Base-by-base conservation (phyloP, 2,888 invertebrate genomes). In the Ptilodon capucinus region DNA sequence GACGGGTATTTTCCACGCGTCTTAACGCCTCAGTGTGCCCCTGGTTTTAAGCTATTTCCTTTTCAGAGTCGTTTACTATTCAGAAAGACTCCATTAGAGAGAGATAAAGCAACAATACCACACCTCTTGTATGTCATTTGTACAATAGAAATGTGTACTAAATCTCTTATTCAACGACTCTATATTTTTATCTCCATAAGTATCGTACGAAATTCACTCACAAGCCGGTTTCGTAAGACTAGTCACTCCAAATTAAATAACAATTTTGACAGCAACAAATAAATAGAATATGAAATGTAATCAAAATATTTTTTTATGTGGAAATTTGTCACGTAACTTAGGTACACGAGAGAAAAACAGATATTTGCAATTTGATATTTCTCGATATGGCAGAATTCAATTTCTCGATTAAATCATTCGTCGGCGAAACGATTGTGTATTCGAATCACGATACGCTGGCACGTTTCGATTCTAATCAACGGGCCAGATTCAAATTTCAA, bases 391-490 rank as follows among this genome's bases (percentile, higher is more conserved):
- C 32, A 38, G 42, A 48, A 48, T 50, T 46, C 49, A 46, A 60
- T 53, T 47, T 60, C 50, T 57, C 57, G 57, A 67, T 66, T 60
- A 64, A 66, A 61, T 61, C 60, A 60, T 57, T 64, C 57, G 59
- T 54, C 55, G 56, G 51, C 52, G 54, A 58, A 60, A 56, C 60
- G 64, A 56, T 65, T 60, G 63, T 65, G 44, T 55, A 67, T 67
- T 64, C 64, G 45, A 60, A 57, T 60, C 66, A 64, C 60, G 58
- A 58, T 57, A 40, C 51, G 57, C 48, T 48, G 46, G 57, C 53
- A 64, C 57, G 57, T 64, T 67, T 51, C 57, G 55, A 55, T 67
- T 67, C 68, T 67, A 67, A 67, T 67, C 68, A 67, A 63, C 58
- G 54, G 18, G 46, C 43, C 55, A 58, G 68, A 64, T 63, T 63